Percentiles rank a stretch among this genome's conserved stretches.
Evolutionary conservation across 2,888 invertebrate genomes (phyloP).

Genomic region (Tortrix viridana): DNA sequence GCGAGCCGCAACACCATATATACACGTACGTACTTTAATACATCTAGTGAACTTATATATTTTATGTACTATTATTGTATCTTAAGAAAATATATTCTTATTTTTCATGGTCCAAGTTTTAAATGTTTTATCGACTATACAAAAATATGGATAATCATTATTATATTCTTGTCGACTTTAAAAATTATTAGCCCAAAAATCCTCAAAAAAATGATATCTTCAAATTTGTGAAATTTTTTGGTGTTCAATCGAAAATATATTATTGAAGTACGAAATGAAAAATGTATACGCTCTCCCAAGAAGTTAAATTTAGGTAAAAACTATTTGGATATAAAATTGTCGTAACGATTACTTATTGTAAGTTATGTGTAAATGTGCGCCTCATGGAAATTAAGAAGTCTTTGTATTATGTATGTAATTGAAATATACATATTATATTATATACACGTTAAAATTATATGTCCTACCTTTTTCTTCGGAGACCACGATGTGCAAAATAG

Average conservation of each 20-base stretch:
- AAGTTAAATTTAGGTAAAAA: slow-evolving; percentile 78
- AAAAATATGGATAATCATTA: slow-evolving; percentile 83
- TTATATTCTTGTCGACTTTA: slow-evolving; percentile 83
- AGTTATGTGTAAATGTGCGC: slow-evolving; percentile 81
- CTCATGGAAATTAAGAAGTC: slow-evolving; percentile 80
- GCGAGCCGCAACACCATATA: slow-evolving; percentile 58
- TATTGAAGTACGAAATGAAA: slow-evolving; percentile 74
- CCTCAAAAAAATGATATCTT: slow-evolving; percentile 78
- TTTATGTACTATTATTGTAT: slow-evolving; percentile 84
- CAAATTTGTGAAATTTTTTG: slow-evolving; percentile 82
- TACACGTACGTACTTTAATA: slow-evolving; percentile 77
- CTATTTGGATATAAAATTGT: slow-evolving; percentile 81
- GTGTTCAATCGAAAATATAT: slow-evolving; percentile 82
- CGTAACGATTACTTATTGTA: slow-evolving; percentile 76
- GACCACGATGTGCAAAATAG: slow-evolving; percentile 76
- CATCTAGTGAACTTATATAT: slow-evolving; percentile 83
- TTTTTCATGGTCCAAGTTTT: slow-evolving; percentile 85
- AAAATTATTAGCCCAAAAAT: slow-evolving; percentile 77
- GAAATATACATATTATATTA: slow-evolving; percentile 81
- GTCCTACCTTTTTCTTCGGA: slow-evolving; percentile 79
- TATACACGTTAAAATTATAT: slow-evolving; percentile 79
- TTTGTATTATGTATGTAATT: slow-evolving; percentile 83
- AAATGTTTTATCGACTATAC: slow-evolving; percentile 85
- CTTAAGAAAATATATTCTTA: slow-evolving; percentile 84
- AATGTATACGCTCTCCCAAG: slow-evolving; percentile 83